phyloP scores from a whole-genome alignment of 2,797 vertebrate species.

The Adrianichthys oophorus region DNA sequence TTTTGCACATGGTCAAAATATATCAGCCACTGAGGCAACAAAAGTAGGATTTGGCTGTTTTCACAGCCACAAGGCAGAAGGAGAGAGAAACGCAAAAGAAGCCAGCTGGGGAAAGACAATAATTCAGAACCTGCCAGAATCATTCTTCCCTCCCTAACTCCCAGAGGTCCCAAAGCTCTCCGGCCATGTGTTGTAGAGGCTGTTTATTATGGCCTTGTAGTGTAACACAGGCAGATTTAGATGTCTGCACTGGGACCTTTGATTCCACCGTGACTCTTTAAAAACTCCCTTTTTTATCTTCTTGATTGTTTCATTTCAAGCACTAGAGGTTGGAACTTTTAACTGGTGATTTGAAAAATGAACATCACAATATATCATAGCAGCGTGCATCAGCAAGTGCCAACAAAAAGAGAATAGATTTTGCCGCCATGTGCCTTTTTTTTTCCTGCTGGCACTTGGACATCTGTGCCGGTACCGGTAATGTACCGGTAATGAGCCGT shows the following conservation, averaged over 20 bases:
- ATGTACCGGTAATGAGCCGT: not conserved
- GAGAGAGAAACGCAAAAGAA: conserved; percentile 25
- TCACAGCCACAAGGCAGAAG: conserved; percentile 11
- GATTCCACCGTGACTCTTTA: conserved; percentile 15
- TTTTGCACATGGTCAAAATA: conserved; percentile 43
- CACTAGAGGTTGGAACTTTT: conserved; percentile 2
- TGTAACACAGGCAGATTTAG: conserved; percentile 50
- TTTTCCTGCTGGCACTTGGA: not conserved
- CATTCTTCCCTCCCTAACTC: conserved; percentile 54
- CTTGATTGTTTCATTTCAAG: conserved; percentile 2
- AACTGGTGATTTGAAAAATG: not conserved
- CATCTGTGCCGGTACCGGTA: not conserved
- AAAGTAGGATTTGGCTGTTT: conserved; percentile 47
- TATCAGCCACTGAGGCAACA: conserved; percentile 38
- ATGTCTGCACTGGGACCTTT: conserved; percentile 22
- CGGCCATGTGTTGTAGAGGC: conserved; percentile 49
- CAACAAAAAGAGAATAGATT: not conserved
- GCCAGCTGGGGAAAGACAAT: conserved; percentile 65
- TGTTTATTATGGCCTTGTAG: conserved; percentile 39
- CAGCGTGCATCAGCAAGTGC: not conserved
- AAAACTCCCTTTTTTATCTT: conserved; percentile 10
- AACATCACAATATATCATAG: not conserved
- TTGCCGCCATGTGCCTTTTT: not conserved
- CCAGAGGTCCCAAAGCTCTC: conserved; percentile 43
- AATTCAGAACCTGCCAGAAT: conserved; percentile 64